These are phyloP conservation scores for Pheosia tremula DNA, from an alignment of 2,888 invertebrate genomes.

Conservation along the genomic window DNA sequence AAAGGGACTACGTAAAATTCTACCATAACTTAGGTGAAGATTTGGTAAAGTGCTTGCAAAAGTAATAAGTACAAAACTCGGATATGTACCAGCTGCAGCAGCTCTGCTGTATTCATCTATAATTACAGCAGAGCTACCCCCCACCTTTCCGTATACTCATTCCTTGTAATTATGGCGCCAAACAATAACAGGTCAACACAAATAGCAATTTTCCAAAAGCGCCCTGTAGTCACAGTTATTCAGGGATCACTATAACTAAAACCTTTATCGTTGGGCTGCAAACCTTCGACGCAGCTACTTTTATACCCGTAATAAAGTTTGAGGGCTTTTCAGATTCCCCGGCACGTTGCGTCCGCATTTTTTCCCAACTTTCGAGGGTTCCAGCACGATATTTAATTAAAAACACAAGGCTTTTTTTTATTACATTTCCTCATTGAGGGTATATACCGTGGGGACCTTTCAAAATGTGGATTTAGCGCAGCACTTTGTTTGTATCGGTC, in stretches of 20 bases:
- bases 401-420: slow-evolving; percentile 8
- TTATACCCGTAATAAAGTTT: slow-evolving; percentile 35
- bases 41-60: no score
- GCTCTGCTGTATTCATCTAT: no score
- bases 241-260: background rate
- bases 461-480: background rate
- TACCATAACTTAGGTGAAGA: no score
- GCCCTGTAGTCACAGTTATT: no score
- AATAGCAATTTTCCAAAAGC: no score
- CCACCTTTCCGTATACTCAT: no score
- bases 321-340: slow-evolving; percentile 17
- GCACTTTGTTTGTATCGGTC: background rate
- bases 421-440: background rate
- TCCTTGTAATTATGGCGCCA: no score
- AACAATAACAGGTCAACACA: no score
- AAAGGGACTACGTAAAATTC: no score
- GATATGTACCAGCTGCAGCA: no score
- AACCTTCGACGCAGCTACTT: background rate
- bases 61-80: no score
- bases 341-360: slow-evolving; percentile 16
- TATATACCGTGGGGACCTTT: background rate
- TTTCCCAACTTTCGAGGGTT: slow-evolving; percentile 25
- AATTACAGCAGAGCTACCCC: no score
- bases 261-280: background rate
- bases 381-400: slow-evolving; percentile 32